phyloP scores from a whole-genome alignment of 2,888 invertebrate species.

The Tholera decimalis region DNA sequence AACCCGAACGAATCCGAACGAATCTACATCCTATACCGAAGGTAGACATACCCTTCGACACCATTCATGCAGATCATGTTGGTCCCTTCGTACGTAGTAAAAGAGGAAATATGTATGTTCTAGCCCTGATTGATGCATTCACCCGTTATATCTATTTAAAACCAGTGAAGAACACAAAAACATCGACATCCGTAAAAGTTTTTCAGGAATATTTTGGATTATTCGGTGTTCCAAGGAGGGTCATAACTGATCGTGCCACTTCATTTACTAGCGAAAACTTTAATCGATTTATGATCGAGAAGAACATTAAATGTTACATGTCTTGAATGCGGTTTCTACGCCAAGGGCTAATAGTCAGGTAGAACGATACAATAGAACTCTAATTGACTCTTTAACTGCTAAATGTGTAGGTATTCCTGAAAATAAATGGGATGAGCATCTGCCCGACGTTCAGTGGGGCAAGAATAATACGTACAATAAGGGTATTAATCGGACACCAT shows the following conservation, averaged over 20 bases:
- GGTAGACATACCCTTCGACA: background rate
- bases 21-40: slow-evolving; percentile 25
- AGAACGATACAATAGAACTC: slow-evolving; percentile 31
- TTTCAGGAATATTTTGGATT: too few species aligned
- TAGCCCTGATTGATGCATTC: slow-evolving; percentile 13
- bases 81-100: slow-evolving; percentile 11
- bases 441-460: too few species aligned
- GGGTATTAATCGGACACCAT: too few species aligned
- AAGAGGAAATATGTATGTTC: slow-evolving; percentile 11
- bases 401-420: slow-evolving; percentile 31
- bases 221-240: too few species aligned
- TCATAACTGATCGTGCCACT: too few species aligned
- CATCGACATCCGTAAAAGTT: too few species aligned
- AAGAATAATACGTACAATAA: too few species aligned
- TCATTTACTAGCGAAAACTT: too few species aligned
- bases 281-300: background rate
- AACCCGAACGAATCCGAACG: too few species aligned
- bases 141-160: too few species aligned
- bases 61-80: slow-evolving; percentile 9
- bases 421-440: too few species aligned
- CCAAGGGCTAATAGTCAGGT: slow-evolving; percentile 50
- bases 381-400: slow-evolving; percentile 33
- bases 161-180: too few species aligned
- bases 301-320: slow-evolving; percentile 2
- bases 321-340: slow-evolving; percentile 30